Conservation (phyloP, 2,113 vertebrate species). For the Atherinomorus stipes region DNA sequence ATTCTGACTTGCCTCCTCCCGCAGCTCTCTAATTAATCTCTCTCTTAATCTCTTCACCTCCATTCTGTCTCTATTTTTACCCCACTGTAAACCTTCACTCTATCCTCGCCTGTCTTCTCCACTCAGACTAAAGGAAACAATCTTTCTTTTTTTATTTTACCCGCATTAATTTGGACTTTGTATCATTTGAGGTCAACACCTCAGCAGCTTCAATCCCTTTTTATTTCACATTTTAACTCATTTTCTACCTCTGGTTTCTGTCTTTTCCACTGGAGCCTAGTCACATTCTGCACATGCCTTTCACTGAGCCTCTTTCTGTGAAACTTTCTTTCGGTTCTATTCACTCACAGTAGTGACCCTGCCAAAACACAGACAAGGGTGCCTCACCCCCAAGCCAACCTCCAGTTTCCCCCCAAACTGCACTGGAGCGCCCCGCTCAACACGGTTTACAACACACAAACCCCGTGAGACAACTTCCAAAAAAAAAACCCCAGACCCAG, state of each 20-base stretch:
- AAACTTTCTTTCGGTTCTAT: conserved; percentile 80
- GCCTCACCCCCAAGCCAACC: conserved; percentile 58
- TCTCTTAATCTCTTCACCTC: conserved; percentile 70
- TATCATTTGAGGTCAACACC: background rate
- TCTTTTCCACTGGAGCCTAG: conserved; percentile 45
- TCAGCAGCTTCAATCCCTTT: conserved; percentile 13
- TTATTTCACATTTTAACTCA: background rate
- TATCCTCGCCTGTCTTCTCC: conserved; percentile 18
- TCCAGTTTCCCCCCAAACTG: conserved; percentile 39
- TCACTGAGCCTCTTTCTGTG: conserved; percentile 73
- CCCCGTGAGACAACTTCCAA: conserved; percentile 7
- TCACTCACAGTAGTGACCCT: conserved; percentile 73
- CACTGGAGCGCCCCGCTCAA: conserved; percentile 21
- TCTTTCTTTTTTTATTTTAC: background rate
- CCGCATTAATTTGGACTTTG: background rate
- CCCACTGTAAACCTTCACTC: conserved; percentile 54
- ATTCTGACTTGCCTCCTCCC: conserved; percentile 32
- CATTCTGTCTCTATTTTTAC: conserved; percentile 71
- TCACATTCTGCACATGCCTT: conserved; percentile 82
- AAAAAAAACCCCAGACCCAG: too few relatives aligned
- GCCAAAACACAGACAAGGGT: conserved; percentile 80
- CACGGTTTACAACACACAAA: conserved; percentile 34
- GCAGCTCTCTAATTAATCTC: conserved; percentile 70
- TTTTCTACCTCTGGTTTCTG: background rate
- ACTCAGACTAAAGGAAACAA: background rate